Evolutionary conservation across 2,797 vertebrate species (phyloP), one percentile per base, ranked within the genome.

Genomic region (Nannoperca australis): DNA sequence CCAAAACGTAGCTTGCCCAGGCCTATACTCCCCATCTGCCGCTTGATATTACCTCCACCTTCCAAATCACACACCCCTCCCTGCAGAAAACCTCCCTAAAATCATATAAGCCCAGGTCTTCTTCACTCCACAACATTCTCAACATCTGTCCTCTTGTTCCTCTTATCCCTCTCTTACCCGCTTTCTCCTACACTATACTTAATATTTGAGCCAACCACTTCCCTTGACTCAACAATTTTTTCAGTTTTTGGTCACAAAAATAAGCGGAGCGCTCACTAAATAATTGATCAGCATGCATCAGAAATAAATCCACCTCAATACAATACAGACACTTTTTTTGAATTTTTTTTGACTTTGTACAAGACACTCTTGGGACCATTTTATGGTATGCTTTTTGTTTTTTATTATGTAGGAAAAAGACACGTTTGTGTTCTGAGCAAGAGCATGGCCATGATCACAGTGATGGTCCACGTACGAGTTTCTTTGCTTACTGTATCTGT

Each of bases 21-120:
- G 24, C 27, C 27, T 17, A 66, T 4, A 22, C 44, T 49, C 24
- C 40, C 32, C n/a, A 51, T 63, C 38, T 61, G 70, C 44, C 66
- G n/a, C 44, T 1, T 55, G 9, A 51, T 47, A 62, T 84, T 76
- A 36, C 40, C 40, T 73, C 64, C 60, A 66, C 42, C 59, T 18
- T 67, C 51, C 76, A 24, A 66, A 44, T 47, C 27, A 65, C 13
- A 53, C 27, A 30, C 5, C 9, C 42, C 54, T 47, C 30, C 45
- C 56, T 44, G 24, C 9, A 65, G 53, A 69, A 7, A 36, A 32
- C 5, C 2, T 15, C 15, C 6, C 17, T 14, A 13, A 50, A 63
- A 40, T n/a, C 42, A 36, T 9, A 61, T 40, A 34, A 40, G 10
- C n/a, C 27, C 34, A 34, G 13, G 63, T 40, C 4, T 51, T 8